phyloP scores from a whole-genome alignment of 2,113 vertebrate species.

The Desmodus rotundus region DNA sequence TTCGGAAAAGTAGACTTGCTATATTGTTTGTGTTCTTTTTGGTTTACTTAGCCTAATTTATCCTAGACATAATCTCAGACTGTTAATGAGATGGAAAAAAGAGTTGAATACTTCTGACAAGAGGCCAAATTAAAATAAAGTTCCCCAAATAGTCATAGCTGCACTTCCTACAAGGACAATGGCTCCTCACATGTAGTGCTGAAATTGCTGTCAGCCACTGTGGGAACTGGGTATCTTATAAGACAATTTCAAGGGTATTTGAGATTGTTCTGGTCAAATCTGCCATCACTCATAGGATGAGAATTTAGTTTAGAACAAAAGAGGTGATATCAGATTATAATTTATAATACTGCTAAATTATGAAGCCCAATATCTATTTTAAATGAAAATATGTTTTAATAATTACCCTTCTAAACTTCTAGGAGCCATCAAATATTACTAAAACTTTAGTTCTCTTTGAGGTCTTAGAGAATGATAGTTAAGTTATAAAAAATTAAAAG shows the following conservation, averaged over 20 bases:
- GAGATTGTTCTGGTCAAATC: not conserved
- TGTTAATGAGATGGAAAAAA: not conserved
- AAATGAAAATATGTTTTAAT: conserved; percentile 68
- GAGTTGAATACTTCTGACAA: not conserved
- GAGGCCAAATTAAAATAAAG: not conserved
- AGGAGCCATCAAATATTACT: conserved; percentile 36
- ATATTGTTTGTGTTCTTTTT: not conserved
- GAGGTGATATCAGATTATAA: conserved; percentile 30
- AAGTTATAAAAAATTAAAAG: conserved; percentile 67
- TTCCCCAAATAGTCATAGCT: not conserved
- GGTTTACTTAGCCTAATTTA: not conserved
- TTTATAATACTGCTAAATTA: conserved; percentile 56
- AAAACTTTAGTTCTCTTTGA: conserved; percentile 57
- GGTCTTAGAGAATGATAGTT: conserved; percentile 37
- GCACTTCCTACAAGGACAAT: not conserved
- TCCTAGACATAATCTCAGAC: not conserved
- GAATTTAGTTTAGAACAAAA: conserved; percentile 17
- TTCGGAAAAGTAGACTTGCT: not conserved
- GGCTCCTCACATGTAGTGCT: not conserved
- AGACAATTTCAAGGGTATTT: not conserved
- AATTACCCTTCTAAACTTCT: conserved; percentile 62
- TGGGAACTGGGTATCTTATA: not conserved
- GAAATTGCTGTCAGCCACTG: not conserved
- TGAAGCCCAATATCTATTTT: conserved; percentile 63
- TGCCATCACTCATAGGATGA: not conserved